Percentiles rank a stretch among this genome's conserved stretches.
phyloP scores from a whole-genome alignment of 1,140 invertebrate genomes.

The Drosophila gunungcola region DNA sequence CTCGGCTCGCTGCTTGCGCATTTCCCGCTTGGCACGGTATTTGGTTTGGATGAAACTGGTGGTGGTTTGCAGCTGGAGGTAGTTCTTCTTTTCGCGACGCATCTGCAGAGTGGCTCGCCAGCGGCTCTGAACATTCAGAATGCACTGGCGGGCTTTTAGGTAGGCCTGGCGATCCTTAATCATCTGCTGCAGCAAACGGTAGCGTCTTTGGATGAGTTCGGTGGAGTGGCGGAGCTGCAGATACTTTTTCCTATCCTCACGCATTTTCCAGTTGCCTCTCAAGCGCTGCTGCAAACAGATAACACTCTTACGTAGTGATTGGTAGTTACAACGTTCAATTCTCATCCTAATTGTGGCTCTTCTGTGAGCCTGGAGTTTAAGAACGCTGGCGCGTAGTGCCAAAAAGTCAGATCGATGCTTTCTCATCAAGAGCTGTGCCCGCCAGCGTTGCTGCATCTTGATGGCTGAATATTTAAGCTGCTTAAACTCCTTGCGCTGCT shows the following conservation, averaged over 20 bases:
- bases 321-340: constrained; percentile 38
- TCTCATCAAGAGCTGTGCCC: constrained; percentile 72
- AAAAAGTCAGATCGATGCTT: constrained; percentile 51
- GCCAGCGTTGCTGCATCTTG: constrained; percentile 85
- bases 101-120: constrained; percentile 47
- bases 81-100: constrained; percentile 21
- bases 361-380: constrained; percentile 84
- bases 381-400: not conserved
- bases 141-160: constrained; percentile 26
- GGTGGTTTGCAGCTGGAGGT: constrained; percentile 5
- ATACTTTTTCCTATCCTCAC: constrained; percentile 7
- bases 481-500: constrained; percentile 32
- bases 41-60: constrained; percentile 29
- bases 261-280: constrained; percentile 38
- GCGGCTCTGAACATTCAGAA: constrained; percentile 50
- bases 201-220: constrained; percentile 74
- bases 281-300: constrained; percentile 21
- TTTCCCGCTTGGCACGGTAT: constrained; percentile 43
- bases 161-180: constrained; percentile 51
- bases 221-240: constrained; percentile 7
- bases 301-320: not conserved
- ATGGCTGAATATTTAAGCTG: constrained; percentile 73
- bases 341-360: constrained; percentile 77
- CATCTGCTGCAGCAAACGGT: constrained; percentile 53
- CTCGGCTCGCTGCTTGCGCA: constrained; percentile 29